A percentile compares a stretch with the other conserved stretches of the same genome.
Conservation (phyloP, 2,113 vertebrate genomes). For the Lanius ludovicianus region DNA sequence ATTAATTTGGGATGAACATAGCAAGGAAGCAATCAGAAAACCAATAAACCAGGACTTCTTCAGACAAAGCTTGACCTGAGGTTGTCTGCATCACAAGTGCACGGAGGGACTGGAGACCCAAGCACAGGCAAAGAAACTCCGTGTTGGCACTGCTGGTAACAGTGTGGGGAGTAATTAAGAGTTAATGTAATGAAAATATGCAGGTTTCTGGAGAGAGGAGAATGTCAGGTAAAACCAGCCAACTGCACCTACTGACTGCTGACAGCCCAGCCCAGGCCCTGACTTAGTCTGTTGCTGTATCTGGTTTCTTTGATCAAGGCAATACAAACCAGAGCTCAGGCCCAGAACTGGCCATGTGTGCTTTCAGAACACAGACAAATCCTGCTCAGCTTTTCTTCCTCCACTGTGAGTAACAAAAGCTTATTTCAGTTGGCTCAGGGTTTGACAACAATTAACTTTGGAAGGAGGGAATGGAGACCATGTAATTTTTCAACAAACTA, state of each 20-base stretch:
- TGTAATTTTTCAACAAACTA: constrained; percentile 52
- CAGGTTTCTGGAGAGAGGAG: background rate
- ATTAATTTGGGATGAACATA: background rate
- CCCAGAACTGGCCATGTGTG: background rate
- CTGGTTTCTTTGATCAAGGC: background rate
- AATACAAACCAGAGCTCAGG: background rate
- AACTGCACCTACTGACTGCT: background rate
- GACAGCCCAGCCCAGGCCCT: background rate
- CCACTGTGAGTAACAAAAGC: background rate
- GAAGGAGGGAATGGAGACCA: constrained; percentile 2
- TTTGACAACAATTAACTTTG: constrained; percentile 25
- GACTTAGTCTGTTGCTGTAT: background rate
- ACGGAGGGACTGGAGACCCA: background rate
- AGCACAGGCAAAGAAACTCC: background rate
- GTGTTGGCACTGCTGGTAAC: background rate
- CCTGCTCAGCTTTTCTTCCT: background rate
- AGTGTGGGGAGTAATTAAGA: background rate
- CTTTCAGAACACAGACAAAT: background rate
- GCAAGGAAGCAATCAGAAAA: background rate
- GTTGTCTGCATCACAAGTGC: background rate
- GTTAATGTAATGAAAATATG: background rate
- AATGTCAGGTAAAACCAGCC: background rate
- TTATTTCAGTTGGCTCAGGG: background rate
- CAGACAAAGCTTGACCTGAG: background rate
- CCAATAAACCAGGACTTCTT: background rate